Percentiles rank a stretch among this genome's conserved stretches.
phyloP scores from a whole-genome alignment of 2,113 vertebrate genomes.

The Meleagris gallopavo region DNA sequence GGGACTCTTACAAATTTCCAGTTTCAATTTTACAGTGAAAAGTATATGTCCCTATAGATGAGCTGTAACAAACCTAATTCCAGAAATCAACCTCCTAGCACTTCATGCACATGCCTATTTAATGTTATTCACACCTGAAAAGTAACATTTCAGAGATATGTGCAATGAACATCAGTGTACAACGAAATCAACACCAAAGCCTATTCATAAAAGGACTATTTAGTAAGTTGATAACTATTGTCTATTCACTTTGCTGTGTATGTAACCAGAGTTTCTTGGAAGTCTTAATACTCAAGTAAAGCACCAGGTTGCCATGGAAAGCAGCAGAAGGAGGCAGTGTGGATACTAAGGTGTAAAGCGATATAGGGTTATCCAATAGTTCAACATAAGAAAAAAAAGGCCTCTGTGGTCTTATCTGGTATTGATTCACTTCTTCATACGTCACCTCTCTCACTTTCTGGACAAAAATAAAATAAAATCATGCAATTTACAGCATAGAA shows the following conservation, averaged over 20 bases:
- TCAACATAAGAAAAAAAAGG: neutral
- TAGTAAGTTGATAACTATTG: neutral
- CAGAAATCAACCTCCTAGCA: neutral
- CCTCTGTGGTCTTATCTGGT: slow-evolving; percentile 47
- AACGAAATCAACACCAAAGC: neutral
- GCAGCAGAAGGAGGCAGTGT: neutral
- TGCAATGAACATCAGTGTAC: accelerated
- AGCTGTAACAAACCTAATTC: neutral
- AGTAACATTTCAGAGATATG: accelerated
- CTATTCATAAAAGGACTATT: neutral
- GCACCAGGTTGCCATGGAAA: neutral
- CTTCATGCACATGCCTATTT: neutral
- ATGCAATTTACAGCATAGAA: neutral
- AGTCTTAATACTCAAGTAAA: accelerated
- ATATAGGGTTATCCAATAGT: neutral
- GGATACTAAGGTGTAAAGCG: neutral
- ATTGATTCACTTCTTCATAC: slow-evolving; percentile 57
- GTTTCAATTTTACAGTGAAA: accelerated
- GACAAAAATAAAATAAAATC: slow-evolving; percentile 33
- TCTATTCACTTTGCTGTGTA: neutral
- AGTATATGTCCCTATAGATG: neutral
- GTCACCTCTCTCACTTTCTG: neutral
- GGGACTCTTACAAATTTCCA: neutral
- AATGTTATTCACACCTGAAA: neutral
- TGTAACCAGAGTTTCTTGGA: neutral